A percentile compares a stretch with the other conserved stretches of the same genome.
Evolutionary conservation across 2,797 vertebrate species (phyloP).

Genomic region (Myiotriccus ornatus): DNA sequence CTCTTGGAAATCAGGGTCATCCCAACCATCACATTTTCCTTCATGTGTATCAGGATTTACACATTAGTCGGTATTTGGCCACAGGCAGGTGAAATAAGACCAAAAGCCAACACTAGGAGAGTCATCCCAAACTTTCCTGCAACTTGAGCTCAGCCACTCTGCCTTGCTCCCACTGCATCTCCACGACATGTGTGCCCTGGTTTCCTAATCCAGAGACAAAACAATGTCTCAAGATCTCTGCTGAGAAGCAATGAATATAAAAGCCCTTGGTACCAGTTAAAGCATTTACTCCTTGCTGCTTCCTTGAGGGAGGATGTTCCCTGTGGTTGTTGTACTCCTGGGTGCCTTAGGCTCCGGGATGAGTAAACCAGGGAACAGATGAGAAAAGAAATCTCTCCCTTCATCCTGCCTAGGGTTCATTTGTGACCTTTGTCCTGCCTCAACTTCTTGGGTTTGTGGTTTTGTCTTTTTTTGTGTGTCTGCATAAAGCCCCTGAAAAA

Average conservation of each 20-base stretch:
- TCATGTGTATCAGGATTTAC: neutral
- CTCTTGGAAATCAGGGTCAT: constrained; percentile 16
- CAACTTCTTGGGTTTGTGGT: neutral
- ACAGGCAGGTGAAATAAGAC: constrained; percentile 11
- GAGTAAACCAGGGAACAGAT: neutral
- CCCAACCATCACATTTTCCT: neutral
- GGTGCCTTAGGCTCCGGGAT: constrained; percentile 42
- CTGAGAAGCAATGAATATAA: neutral
- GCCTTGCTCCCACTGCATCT: neutral
- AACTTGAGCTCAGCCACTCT: neutral
- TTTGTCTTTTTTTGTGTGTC: neutral
- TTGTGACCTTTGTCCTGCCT: neutral
- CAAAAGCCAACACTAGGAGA: neutral
- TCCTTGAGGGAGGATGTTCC: constrained; percentile 55
- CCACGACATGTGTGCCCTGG: neutral
- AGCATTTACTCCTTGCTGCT: constrained; percentile 35
- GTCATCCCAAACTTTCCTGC: neutral
- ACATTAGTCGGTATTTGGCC: constrained; percentile 6
- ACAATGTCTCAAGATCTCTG: neutral
- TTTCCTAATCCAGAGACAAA: constrained; percentile 1
- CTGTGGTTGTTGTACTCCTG: constrained; percentile 37
- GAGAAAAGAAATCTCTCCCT: neutral
- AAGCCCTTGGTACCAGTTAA: constrained; percentile 24
- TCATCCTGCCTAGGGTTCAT: neutral
- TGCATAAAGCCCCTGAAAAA: neutral